Evolutionary conservation across 2,113 vertebrate species (phyloP).

Genomic region (Anguilla rostrata): DNA sequence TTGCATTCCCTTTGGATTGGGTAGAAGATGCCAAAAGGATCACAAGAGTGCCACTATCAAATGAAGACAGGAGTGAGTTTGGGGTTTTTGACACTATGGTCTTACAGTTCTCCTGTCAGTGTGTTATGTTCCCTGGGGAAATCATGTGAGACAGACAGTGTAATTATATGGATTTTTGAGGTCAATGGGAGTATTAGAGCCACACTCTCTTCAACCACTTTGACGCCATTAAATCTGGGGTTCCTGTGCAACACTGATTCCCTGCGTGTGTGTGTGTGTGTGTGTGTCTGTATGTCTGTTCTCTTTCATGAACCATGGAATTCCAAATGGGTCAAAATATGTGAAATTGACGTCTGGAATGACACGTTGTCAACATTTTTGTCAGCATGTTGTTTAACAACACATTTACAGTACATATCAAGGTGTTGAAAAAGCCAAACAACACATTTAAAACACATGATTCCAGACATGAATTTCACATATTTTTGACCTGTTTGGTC

Average conservation of each 20-base stretch:
- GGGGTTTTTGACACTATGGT: neutral
- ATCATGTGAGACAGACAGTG: neutral
- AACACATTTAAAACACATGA: too few relatives aligned
- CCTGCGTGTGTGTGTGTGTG: neutral
- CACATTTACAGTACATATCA: too few relatives aligned
- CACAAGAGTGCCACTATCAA: neutral
- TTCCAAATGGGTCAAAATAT: too few relatives aligned
- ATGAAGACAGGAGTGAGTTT: neutral
- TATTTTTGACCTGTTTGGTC: too few relatives aligned
- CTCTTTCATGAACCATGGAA: too few relatives aligned
- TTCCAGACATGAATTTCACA: too few relatives aligned
- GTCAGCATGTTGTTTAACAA: too few relatives aligned
- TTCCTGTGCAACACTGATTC: neutral
- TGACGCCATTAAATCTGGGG: neutral
- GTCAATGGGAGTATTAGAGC: neutral
- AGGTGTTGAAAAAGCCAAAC: too few relatives aligned
- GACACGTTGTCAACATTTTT: too few relatives aligned
- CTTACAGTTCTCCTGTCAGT: slow-evolving; percentile 1
- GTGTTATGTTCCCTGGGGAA: slow-evolving; percentile 6
- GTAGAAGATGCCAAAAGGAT: neutral
- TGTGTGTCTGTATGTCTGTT: neutral
- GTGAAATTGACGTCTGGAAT: too few relatives aligned
- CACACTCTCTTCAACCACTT: neutral
- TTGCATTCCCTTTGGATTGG: neutral
- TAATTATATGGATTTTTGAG: slow-evolving; percentile 9